Evolutionary conservation across 1,140 invertebrate genomes (phyloP).

Genomic region (Dendroctonus ponderosae): DNA sequence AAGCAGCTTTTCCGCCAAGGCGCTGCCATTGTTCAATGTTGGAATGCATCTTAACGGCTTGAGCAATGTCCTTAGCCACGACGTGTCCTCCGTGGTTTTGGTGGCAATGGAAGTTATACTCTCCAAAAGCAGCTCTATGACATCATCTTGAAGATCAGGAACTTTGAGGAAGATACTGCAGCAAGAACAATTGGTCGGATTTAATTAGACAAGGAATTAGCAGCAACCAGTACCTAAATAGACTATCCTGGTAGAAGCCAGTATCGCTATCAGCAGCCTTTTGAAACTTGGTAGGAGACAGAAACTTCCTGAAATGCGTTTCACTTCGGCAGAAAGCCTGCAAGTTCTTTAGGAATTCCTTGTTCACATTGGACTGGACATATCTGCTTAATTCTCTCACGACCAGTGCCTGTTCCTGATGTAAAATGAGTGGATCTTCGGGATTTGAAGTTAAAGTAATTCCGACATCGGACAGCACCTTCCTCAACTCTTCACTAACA

Average conservation of each 20-base stretch:
- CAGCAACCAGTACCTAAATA: slow-evolving; percentile 35
- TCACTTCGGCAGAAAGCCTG: slow-evolving; percentile 46
- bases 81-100: slow-evolving; percentile 33
- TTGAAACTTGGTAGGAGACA: slow-evolving; percentile 42
- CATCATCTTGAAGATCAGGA: slow-evolving; percentile 48
- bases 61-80: slow-evolving; percentile 39
- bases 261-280: slow-evolving; percentile 25
- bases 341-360: slow-evolving; percentile 49
- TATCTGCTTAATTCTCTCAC: slow-evolving; percentile 41
- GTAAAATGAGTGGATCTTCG: slow-evolving; percentile 39
- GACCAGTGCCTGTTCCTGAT: slow-evolving; percentile 45
- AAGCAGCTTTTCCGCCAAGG: slow-evolving; percentile 39
- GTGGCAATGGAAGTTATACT: slow-evolving; percentile 45
- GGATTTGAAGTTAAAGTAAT: slow-evolving; percentile 12
- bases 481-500: slow-evolving; percentile 8
- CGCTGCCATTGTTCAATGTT: slow-evolving; percentile 39
- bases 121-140: slow-evolving; percentile 50
- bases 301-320: slow-evolving; percentile 47
- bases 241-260: slow-evolving; percentile 51
- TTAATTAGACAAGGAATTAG: neutral
- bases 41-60: slow-evolving; percentile 44
- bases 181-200: slow-evolving; percentile 3
- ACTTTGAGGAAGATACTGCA: slow-evolving; percentile 52
- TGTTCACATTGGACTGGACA: slow-evolving; percentile 45
- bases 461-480: slow-evolving; percentile 11